Percentiles rank a stretch among this genome's conserved stretches.
Evolutionary conservation across 2,797 vertebrate genomes (phyloP).

Genomic region (Malurus splendens): DNA sequence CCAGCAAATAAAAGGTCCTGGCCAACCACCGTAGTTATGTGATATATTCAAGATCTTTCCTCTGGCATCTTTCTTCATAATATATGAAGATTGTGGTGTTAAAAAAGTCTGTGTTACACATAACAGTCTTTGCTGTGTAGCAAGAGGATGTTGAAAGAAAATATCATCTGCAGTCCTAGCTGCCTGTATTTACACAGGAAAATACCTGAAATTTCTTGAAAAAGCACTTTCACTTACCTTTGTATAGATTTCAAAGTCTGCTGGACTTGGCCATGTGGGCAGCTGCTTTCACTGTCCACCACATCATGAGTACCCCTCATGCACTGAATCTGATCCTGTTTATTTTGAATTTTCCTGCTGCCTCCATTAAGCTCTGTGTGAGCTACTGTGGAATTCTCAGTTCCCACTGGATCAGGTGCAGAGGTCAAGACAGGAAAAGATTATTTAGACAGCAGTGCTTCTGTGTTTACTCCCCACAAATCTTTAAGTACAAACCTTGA

Average conservation of each 20-base stretch:
- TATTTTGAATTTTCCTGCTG: neutral
- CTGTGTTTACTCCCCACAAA: neutral
- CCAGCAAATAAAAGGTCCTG: neutral
- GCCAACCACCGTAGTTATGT: neutral
- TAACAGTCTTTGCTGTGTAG: neutral
- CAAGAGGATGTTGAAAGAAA: neutral
- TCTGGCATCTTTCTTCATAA: neutral
- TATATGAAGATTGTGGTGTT: neutral
- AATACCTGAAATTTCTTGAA: neutral
- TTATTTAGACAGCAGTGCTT: neutral
- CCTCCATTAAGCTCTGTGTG: neutral
- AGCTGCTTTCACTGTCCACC: neutral
- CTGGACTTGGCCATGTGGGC: neutral
- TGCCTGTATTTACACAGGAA: neutral
- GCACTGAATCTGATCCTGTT: neutral
- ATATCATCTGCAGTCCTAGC: neutral
- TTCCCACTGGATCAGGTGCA: neutral
- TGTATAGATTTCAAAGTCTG: neutral
- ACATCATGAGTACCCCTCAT: neutral
- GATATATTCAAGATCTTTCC: neutral
- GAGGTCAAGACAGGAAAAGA: neutral
- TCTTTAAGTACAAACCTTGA: neutral
- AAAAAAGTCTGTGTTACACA: rapidly evolving
- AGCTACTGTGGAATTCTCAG: neutral
- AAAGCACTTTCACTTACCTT: neutral